phyloP scores from a whole-genome alignment of 2,888 invertebrate genomes.

The Agapostemon virescens region DNA sequence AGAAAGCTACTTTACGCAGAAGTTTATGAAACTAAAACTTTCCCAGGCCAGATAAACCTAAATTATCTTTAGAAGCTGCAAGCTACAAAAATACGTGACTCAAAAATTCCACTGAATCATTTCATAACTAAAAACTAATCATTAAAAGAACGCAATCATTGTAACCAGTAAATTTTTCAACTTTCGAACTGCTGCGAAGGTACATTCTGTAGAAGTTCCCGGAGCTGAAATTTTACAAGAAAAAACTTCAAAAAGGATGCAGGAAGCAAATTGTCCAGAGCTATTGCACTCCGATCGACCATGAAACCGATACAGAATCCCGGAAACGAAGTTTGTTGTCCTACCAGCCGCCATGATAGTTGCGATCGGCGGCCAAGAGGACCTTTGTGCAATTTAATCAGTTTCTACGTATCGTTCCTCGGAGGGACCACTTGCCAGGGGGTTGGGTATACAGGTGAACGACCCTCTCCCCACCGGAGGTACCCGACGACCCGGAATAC shows the following conservation, averaged over 20 bases:
- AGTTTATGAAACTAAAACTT: too few relatives aligned
- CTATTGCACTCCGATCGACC: slow-evolving; percentile 12
- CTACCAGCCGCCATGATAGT: slow-evolving; percentile 3
- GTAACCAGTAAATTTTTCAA: background rate
- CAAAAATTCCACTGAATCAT: too few relatives aligned
- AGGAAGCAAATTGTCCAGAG: background rate
- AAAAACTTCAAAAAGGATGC: background rate
- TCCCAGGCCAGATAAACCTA: too few relatives aligned
- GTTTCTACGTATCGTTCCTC: slow-evolving; percentile 36
- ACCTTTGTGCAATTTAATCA: slow-evolving; percentile 61
- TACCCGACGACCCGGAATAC: slow-evolving; percentile 58
- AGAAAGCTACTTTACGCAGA: too few relatives aligned
- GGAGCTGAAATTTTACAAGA: background rate
- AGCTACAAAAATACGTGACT: too few relatives aligned
- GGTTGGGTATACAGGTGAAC: slow-evolving; percentile 14
- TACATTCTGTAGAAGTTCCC: background rate
- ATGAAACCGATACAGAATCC: slow-evolving; percentile 30
- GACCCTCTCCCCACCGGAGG: slow-evolving; percentile 12
- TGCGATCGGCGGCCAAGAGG: slow-evolving; percentile 40
- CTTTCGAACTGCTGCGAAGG: background rate
- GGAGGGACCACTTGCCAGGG: background rate
- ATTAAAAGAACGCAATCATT: too few relatives aligned
- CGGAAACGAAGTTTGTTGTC: slow-evolving; percentile 45
- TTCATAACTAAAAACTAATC: too few relatives aligned
- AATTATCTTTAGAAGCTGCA: too few relatives aligned